These are phyloP conservation scores for Cyanoramphus novaezelandiae DNA, from an alignment of 2,113 vertebrate genomes.

Conservation along the genomic window DNA sequence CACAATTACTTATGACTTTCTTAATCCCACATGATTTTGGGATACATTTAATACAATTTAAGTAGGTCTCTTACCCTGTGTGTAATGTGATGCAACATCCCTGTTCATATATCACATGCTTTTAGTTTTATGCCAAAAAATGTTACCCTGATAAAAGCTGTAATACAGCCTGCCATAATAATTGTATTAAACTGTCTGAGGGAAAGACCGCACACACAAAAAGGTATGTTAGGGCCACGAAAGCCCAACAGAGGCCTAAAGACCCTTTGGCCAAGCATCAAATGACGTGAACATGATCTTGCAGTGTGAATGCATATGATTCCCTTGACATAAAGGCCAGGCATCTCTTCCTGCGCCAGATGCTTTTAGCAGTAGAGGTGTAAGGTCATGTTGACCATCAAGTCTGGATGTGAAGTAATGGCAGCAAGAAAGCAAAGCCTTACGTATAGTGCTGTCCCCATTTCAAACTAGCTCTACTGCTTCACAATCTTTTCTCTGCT, in stretches of 20 bases:
- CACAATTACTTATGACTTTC: not conserved
- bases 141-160: not conserved
- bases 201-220: not conserved
- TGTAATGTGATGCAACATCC: not conserved
- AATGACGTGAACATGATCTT: not conserved
- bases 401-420: not conserved
- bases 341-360: not conserved
- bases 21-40: not conserved
- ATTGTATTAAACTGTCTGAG: not conserved
- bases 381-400: not conserved
- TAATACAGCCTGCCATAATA: not conserved
- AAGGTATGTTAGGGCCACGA: not conserved
- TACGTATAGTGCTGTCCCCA: not conserved
- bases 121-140: not conserved
- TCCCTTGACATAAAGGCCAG: not conserved
- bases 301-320: fast-evolving
- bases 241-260: not conserved
- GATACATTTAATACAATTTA: not conserved
- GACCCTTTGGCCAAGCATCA: not conserved
- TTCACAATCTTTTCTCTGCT: not conserved
- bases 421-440: not conserved
- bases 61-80: not conserved
- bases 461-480: not conserved
- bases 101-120: fast-evolving
- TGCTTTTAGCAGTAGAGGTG: not conserved